A percentile compares a stretch with the other conserved stretches of the same genome.
These are phyloP conservation scores for Hippolais icterina DNA, from an alignment of 2,113 vertebrate species.

Conservation along the genomic window DNA sequence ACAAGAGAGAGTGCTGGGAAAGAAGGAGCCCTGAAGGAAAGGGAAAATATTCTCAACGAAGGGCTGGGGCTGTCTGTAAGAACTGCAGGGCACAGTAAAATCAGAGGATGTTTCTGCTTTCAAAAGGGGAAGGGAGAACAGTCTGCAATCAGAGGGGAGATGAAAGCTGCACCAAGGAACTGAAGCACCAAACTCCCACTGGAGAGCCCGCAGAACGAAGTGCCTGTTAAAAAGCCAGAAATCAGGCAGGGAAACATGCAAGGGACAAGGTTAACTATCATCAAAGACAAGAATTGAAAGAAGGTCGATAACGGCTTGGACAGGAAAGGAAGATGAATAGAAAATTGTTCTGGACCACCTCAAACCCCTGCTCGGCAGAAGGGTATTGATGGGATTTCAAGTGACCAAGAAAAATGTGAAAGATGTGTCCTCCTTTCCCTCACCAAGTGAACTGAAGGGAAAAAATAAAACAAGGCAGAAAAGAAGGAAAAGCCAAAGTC, in stretches of 20 bases:
- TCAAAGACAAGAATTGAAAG: conserved; percentile 75
- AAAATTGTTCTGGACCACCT: conserved; percentile 64
- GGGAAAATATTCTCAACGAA: not conserved
- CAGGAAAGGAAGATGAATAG: conserved; percentile 73
- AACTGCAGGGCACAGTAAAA: not conserved
- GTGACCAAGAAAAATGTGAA: conserved; percentile 66
- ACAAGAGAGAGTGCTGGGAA: not conserved
- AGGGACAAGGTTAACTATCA: conserved; percentile 77
- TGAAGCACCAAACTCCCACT: conserved; percentile 37
- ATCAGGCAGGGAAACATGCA: conserved; percentile 69
- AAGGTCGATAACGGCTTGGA: conserved; percentile 76
- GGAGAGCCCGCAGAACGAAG: conserved; percentile 58
- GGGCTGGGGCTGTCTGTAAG: not conserved
- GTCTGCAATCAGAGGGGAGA: conserved; percentile 32
- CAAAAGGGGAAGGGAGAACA: conserved; percentile 30
- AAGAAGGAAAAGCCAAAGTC: conserved; percentile 1
- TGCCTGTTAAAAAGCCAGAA: conserved; percentile 74
- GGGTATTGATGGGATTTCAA: conserved; percentile 72
- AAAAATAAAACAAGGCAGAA: not conserved
- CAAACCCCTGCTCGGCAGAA: conserved; percentile 50
- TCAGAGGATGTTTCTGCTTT: conserved; percentile 32
- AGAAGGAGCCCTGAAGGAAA: not conserved
- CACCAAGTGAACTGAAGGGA: not conserved
- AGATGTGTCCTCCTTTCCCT: conserved; percentile 55
- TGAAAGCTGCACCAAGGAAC: conserved; percentile 48